Evolutionary conservation across 2,888 invertebrate species (phyloP).

Genomic region (Mythimna loreyi): DNA sequence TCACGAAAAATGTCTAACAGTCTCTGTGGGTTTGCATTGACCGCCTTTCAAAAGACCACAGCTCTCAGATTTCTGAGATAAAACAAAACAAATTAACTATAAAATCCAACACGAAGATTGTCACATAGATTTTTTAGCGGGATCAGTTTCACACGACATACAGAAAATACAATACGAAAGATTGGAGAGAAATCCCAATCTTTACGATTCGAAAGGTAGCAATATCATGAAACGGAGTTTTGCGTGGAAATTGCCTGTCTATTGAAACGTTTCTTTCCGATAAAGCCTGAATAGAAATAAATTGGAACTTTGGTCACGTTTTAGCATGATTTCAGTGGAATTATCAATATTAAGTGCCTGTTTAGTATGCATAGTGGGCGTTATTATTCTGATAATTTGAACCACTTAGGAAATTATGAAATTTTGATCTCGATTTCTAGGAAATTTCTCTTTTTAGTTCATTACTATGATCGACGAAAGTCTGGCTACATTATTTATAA

Average conservation of each 20-base stretch:
- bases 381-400: constrained; percentile 17
- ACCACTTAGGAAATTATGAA: constrained; percentile 18
- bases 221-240: constrained; percentile 14
- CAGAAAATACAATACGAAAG: constrained; percentile 4
- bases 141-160: not conserved
- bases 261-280: constrained; percentile 40
- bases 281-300: constrained; percentile 27
- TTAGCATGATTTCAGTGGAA: constrained; percentile 26
- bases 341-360: constrained; percentile 32
- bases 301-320: constrained; percentile 46
- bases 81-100: not conserved
- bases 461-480: not conserved
- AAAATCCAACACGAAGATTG: not conserved
- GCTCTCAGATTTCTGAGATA: no score
- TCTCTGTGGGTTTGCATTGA: no score
- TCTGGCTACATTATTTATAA: not conserved
- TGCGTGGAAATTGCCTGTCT: constrained; percentile 28
- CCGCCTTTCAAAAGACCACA: no score
- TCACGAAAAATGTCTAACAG: no score
- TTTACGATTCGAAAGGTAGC: not conserved
- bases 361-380: constrained; percentile 33
- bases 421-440: not conserved
- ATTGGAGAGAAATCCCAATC: not conserved
- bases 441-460: not conserved
- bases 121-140: not conserved